These are phyloP conservation scores for Taeniopygia guttata DNA, from an alignment of 2,797 vertebrate species.

Conservation along the genomic window DNA sequence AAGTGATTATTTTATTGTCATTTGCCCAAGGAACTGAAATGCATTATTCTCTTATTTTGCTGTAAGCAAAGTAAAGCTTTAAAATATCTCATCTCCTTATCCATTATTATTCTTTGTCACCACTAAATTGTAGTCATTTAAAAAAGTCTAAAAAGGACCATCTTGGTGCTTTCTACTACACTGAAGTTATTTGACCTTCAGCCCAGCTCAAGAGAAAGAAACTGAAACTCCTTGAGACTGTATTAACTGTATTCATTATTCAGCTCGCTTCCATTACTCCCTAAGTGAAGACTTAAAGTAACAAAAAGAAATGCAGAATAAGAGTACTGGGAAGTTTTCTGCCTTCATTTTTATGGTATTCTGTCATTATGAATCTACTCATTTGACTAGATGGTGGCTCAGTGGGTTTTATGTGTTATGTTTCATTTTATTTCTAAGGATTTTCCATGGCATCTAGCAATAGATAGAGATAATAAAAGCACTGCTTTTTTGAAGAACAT, in stretches of 20 bases:
- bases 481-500: not conserved
- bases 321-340: not conserved
- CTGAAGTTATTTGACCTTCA: slow-evolving; percentile 23
- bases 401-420: not conserved
- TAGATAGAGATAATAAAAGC: not conserved
- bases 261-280: not conserved
- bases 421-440: slow-evolving; percentile 37
- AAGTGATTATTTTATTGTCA: not conserved
- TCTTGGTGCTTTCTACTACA: not conserved
- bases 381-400: slow-evolving; percentile 29
- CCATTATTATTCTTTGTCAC: not conserved
- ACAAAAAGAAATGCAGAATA: slow-evolving; percentile 3
- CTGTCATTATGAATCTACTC: not conserved
- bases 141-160: not conserved
- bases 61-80: slow-evolving; percentile 8
- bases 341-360: slow-evolving; percentile 1
- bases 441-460: not conserved
- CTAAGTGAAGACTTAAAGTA: slow-evolving; percentile 23
- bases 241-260: slow-evolving; percentile 51
- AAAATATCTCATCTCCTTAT: not conserved
- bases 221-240: not conserved
- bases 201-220: slow-evolving; percentile 22
- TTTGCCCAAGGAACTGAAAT: not conserved
- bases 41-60: not conserved
- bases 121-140: slow-evolving; percentile 1